A percentile compares a stretch with the other conserved stretches of the same genome.
Evolutionary conservation across 2,797 vertebrate genomes (phyloP).

Genomic region (Labeo calbasu): DNA sequence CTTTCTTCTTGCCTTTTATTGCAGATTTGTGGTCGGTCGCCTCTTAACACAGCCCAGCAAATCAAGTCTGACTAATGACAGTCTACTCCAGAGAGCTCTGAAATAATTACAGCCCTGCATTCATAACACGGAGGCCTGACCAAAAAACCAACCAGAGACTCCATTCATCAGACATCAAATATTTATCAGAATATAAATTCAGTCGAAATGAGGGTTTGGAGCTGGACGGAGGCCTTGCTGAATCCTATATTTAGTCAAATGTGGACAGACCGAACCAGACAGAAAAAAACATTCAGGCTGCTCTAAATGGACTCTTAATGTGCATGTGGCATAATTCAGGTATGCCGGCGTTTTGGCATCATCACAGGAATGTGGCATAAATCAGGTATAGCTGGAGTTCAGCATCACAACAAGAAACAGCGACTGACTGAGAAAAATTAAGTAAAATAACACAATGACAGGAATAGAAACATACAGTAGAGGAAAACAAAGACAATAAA

Average conservation of each 20-base stretch:
- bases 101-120: slow-evolving; percentile 42
- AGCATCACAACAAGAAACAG: neutral
- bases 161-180: slow-evolving; percentile 56
- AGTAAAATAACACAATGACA: neutral
- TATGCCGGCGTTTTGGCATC: slow-evolving; percentile 8
- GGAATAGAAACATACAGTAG: neutral
- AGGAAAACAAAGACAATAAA: slow-evolving; percentile 2
- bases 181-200: slow-evolving; percentile 59
- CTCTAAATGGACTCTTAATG: neutral
- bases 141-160: slow-evolving; percentile 37
- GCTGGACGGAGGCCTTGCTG: slow-evolving; percentile 24
- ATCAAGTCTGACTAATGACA: slow-evolving; percentile 49
- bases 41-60: slow-evolving; percentile 39
- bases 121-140: slow-evolving; percentile 37
- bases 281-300: neutral
- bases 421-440: neutral
- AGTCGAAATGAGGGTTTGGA: slow-evolving; percentile 48
- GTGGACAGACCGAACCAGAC: slow-evolving; percentile 37
- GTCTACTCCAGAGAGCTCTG: slow-evolving; percentile 34
- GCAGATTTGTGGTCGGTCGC: slow-evolving; percentile 14
- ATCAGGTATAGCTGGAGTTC: slow-evolving; percentile 16
- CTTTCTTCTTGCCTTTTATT: slow-evolving; percentile 34
- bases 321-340: slow-evolving; percentile 25
- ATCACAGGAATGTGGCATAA: neutral
- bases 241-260: slow-evolving; percentile 36